Evolutionary conservation across 2,888 invertebrate species (phyloP), one percentile per base, ranked within the genome.

Genomic region (Strigamia crassipes): DNA sequence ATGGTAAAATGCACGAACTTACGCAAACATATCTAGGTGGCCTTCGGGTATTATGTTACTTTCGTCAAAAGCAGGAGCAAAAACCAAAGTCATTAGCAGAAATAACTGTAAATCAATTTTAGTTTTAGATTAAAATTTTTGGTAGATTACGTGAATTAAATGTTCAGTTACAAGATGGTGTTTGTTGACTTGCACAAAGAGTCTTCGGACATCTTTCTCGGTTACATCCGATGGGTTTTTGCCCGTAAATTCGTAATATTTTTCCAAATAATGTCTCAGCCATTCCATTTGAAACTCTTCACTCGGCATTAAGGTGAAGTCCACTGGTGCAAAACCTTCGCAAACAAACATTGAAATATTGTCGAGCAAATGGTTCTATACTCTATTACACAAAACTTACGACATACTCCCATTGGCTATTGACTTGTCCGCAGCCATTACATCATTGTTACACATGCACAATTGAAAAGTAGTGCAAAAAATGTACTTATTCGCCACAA

Each of bases 221-320:
- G 80, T 80, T 12, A 80, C 51, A 27, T 46, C 56, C 9, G 23
- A 23, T 10, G 51, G 18, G 4, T 46, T 18, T 31, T 31, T 80
- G 12, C 34, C 80, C 1, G 23, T 80, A 13, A 51, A 46, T 56
- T 80, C 80, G 10, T 80, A 80, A 23, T 42, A 51, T 9, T 46
- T 80, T 56, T 80, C 27, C 6, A 80, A 46, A 31, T 80, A 80
- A 80, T 42, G 6, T 51, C 56, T 27, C 42, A 80, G 12, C 80
- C 80, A 80, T 15, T 56, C 13, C 51, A 80, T 56, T 56, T 80
- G 80, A 80, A 80, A 80, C 23, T 46, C 80, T 23, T 80, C 56
- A 18, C 5, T 31, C 13, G 80, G 80, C 31, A 80, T 51, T 46
- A 46, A 56, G n/a, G 18, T 5, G 18, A 21, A 51, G 15, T 80